These are phyloP conservation scores for Eurytemora carolleeae DNA, from an alignment of 1,140 invertebrate species.

Conservation along the genomic window DNA sequence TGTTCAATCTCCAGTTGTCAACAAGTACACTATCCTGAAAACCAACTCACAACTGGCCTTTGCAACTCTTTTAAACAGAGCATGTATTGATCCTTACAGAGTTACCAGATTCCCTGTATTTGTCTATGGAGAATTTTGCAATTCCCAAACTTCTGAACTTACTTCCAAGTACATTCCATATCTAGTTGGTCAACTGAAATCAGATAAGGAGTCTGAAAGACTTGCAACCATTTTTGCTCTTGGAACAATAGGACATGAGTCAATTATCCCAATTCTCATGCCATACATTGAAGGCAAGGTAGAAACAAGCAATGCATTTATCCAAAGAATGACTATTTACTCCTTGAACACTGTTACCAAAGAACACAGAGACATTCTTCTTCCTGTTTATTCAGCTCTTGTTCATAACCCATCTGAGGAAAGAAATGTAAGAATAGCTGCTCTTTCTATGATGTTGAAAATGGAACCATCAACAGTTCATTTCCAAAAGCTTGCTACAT, in stretches of 20 bases:
- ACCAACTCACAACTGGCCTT: background rate
- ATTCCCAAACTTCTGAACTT: background rate
- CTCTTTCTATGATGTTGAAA: conserved; percentile 17
- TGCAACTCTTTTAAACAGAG: conserved; percentile 1
- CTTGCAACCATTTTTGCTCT: conserved; percentile 8
- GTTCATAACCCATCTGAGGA: conserved; percentile 18
- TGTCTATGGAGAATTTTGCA: conserved; percentile 11
- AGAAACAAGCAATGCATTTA: background rate
- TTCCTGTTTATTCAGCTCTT: conserved; percentile 17
- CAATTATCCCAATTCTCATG: conserved; percentile 1
- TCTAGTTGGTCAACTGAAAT: background rate
- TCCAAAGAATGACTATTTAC: conserved; percentile 17
- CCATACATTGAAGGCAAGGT: conserved; percentile 5
- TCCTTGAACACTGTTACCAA: conserved; percentile 13
- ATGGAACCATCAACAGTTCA: conserved; percentile 14
- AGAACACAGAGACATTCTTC: conserved; percentile 15
- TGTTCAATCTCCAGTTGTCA: background rate
- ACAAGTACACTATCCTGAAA: background rate
- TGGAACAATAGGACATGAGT: background rate
- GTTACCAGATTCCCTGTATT: background rate
- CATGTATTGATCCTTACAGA: conserved; percentile 1
- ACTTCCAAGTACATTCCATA: conserved; percentile 7
- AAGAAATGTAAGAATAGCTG: conserved; percentile 18
- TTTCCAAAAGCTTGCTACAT: conserved; percentile 17
- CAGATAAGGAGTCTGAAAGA: conserved; percentile 1